Conservation (phyloP, 1,140 invertebrate species). For the Trachymyrmex septentrionalis region DNA sequence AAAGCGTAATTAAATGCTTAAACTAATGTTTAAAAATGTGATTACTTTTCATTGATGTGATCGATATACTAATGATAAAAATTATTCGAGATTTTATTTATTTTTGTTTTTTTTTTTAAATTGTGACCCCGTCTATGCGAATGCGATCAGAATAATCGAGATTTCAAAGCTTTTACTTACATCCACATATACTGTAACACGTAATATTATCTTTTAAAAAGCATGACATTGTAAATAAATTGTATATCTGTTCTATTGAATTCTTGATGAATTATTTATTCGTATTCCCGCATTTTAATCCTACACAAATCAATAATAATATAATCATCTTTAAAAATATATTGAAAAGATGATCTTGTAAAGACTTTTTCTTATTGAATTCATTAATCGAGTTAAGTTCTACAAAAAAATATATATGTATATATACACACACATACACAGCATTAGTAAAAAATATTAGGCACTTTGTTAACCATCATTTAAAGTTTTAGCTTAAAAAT, state of each 20-base stretch:
- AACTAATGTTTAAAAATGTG: neutral
- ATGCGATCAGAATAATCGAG: constrained; percentile 31
- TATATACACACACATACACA: no score
- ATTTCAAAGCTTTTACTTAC: constrained; percentile 13
- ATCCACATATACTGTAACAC: constrained; percentile 8
- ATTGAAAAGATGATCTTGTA: neutral
- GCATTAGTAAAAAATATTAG: no score
- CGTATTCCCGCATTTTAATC: neutral
- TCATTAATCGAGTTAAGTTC: neutral
- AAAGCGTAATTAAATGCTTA: neutral
- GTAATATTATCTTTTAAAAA: constrained; percentile 55
- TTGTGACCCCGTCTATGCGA: constrained; percentile 27
- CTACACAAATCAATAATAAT: neutral
- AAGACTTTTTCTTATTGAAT: neutral
- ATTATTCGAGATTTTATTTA: constrained; percentile 61
- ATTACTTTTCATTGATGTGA: constrained; percentile 14
- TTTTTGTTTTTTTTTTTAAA: constrained; percentile 41
- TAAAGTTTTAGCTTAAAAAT: no score
- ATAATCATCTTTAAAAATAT: neutral
- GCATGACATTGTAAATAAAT: constrained; percentile 81
- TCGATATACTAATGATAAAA: neutral
- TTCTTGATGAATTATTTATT: neutral
- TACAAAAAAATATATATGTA: neutral
- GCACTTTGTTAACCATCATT: no score
- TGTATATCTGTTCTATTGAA: constrained; percentile 82